Evolutionary conservation across 2,113 vertebrate genomes (phyloP).

Genomic region (Rhipidura dahli): DNA sequence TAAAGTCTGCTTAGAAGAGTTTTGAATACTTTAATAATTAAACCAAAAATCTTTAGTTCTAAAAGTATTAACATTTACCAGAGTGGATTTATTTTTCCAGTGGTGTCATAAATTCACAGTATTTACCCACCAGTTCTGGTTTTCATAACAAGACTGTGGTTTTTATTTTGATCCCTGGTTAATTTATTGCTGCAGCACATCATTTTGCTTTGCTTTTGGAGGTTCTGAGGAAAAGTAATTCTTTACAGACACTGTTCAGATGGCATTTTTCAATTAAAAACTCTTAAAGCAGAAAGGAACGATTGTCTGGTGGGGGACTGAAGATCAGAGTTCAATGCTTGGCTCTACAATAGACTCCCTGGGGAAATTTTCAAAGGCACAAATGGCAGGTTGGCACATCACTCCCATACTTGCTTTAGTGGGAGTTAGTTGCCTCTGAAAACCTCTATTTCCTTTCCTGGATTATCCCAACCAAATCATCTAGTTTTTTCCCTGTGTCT

Average conservation of each 20-base stretch:
- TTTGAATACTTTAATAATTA: constrained; percentile 28
- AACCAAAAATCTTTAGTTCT: constrained; percentile 17
- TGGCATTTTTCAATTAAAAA: constrained; percentile 66
- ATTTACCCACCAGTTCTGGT: constrained; percentile 52
- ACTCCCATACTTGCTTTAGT: constrained; percentile 39
- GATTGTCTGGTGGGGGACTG: constrained; percentile 37
- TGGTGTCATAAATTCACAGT: constrained; percentile 39
- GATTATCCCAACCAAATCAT: not conserved
- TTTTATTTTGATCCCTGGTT: constrained; percentile 58
- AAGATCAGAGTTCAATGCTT: constrained; percentile 60
- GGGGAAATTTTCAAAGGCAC: constrained; percentile 62
- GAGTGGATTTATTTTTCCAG: constrained; percentile 3
- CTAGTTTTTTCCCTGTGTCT: not conserved
- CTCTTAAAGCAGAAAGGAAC: constrained; percentile 51
- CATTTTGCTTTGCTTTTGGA: constrained; percentile 53
- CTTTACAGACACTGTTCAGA: constrained; percentile 56
- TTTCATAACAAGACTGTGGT: constrained; percentile 56
- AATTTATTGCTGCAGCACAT: constrained; percentile 58
- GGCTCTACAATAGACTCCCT: constrained; percentile 58
- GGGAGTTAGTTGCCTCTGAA: constrained; percentile 46
- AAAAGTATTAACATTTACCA: constrained; percentile 24
- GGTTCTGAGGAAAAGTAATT: constrained; percentile 58
- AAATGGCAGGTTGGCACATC: constrained; percentile 68
- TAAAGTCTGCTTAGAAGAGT: not conserved
- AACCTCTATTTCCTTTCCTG: constrained; percentile 9